phyloP scores from a whole-genome alignment of 1,140 invertebrate species.

The Cydia splendana region DNA sequence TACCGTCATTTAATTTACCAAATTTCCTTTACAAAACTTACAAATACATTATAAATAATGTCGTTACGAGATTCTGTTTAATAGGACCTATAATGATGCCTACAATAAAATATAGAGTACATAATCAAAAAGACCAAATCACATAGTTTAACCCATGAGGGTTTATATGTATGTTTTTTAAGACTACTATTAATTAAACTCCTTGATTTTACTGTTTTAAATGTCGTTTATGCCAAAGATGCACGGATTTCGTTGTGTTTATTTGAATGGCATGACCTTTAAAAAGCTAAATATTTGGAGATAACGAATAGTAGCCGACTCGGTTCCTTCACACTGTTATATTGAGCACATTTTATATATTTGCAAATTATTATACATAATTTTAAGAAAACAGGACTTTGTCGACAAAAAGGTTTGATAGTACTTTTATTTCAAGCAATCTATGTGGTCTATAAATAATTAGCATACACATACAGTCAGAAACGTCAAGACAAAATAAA shows the following conservation, averaged over 20 bases:
- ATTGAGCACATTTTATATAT: conserved; percentile 11
- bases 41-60: conserved; percentile 14
- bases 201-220: background rate
- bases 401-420: too few species aligned
- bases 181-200: background rate
- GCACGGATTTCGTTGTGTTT: too few species aligned
- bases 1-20: background rate
- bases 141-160: background rate
- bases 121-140: conserved; percentile 6
- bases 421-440: too few species aligned
- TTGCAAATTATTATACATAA: background rate
- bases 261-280: too few species aligned
- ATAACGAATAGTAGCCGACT: background rate
- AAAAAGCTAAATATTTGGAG: background rate
- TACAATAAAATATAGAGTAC: conserved; percentile 22
- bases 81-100: conserved; percentile 22
- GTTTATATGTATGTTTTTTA: background rate
- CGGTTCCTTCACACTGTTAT: background rate
- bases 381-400: too few species aligned
- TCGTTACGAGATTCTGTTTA: conserved; percentile 26
- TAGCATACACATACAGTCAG: too few species aligned
- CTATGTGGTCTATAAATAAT: too few species aligned
- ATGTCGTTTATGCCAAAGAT: too few species aligned
- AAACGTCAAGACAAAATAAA: too few species aligned
- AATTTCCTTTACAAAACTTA: conserved; percentile 28